phyloP scores from a whole-genome alignment of 92 coral and sea anemone genomes.

The Porites divaricata region DNA sequence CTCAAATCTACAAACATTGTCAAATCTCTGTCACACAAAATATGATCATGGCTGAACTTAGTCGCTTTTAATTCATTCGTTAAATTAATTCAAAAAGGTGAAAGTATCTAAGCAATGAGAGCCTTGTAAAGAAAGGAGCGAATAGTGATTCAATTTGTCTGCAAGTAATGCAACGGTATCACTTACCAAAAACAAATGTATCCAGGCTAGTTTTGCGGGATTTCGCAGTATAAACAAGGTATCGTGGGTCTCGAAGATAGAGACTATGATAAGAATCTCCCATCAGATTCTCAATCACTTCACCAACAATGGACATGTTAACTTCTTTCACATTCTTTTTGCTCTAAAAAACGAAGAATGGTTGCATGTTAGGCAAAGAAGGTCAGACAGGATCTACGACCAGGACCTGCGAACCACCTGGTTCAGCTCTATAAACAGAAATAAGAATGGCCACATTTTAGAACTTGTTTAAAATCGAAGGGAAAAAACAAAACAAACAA shows the following conservation, averaged over 20 bases:
- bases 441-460: background rate
- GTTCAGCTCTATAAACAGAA: background rate
- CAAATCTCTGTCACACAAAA: too few species aligned
- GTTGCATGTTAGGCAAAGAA: too few species aligned
- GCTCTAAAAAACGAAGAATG: constrained; percentile 46
- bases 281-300: constrained; percentile 87
- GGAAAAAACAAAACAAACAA: constrained; percentile 11
- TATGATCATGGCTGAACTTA: too few species aligned
- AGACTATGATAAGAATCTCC: constrained; percentile 89
- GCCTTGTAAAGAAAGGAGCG: too few species aligned
- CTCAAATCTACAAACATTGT: too few species aligned
- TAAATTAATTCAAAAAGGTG: too few species aligned
- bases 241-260: constrained; percentile 69
- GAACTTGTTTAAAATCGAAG: background rate
- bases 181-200: constrained; percentile 1
- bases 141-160: too few species aligned
- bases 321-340: constrained; percentile 64
- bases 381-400: too few species aligned
- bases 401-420: too few species aligned
- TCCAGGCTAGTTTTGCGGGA: constrained; percentile 10
- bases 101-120: too few species aligned
- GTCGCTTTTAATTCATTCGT: too few species aligned
- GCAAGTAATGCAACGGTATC: too few species aligned
- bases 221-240: constrained; percentile 23
- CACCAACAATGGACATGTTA: constrained; percentile 82